phyloP scores from a whole-genome alignment of 1,140 invertebrate genomes.

The Muscidifurax raptorellus region DNA sequence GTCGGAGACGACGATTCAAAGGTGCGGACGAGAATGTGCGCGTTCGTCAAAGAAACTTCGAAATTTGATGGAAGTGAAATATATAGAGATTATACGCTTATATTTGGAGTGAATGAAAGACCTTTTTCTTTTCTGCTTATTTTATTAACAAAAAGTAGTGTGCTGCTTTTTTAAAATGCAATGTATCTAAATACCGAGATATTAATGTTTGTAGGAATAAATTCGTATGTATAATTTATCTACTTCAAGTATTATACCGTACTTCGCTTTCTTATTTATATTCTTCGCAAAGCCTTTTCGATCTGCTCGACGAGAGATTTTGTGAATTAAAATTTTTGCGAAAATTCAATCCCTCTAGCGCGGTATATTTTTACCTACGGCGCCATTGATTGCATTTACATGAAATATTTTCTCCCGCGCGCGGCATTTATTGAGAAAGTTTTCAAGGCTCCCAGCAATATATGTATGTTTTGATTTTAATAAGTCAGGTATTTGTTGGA shows the following conservation, averaged over 20 bases:
- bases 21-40: background rate
- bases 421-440: conserved; percentile 43
- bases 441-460: background rate
- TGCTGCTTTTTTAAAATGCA: no score
- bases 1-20: background rate
- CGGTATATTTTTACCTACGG: background rate
- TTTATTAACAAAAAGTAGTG: no score
- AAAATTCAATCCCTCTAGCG: background rate
- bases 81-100: background rate
- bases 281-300: no score
- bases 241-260: no score
- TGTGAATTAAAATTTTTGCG: conserved; percentile 29
- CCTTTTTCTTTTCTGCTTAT: background rate
- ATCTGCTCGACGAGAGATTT: background rate
- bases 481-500: conserved; percentile 41
- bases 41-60: background rate
- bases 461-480: conserved; percentile 44
- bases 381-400: conserved; percentile 25
- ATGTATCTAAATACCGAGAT: no score
- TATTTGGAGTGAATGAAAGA: background rate
- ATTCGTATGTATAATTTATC: no score
- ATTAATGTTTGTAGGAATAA: no score
- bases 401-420: conserved; percentile 31
- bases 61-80: no score
- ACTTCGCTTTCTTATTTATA: no score